phyloP scores from a whole-genome alignment of 2,888 invertebrate genomes.

The Cremastobaeus sp. region DNA sequence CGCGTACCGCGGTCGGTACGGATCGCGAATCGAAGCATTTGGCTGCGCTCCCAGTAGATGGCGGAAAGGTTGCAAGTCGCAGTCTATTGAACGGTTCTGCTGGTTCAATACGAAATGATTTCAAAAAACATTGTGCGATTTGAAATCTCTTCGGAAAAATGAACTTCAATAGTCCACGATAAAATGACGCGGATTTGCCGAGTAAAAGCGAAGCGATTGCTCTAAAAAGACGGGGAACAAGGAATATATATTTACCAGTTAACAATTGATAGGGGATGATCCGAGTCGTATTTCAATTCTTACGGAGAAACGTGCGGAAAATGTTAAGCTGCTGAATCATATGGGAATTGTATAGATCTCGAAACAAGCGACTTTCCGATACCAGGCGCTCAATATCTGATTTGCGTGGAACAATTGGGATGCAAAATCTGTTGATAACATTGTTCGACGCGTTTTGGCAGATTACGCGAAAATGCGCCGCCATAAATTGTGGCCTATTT shows the following conservation, averaged over 20 bases:
- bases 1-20: slow-evolving; percentile 18
- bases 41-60: background rate
- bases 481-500: no score
- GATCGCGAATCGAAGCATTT: background rate
- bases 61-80: background rate
- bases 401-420: slow-evolving; percentile 21
- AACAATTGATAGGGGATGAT: slow-evolving; percentile 14
- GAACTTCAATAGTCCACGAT: no score
- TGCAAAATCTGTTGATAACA: slow-evolving; percentile 6
- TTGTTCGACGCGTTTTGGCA: background rate
- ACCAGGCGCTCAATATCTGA: slow-evolving; percentile 21
- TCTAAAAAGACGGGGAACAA: no score
- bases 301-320: background rate
- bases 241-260: no score
- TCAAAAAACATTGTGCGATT: no score
- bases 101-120: background rate
- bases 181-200: no score
- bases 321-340: background rate
- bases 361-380: slow-evolving; percentile 10
- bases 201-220: no score
- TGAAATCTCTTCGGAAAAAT: no score
- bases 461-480: slow-evolving; percentile 2
- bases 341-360: background rate
- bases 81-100: slow-evolving; percentile 11
- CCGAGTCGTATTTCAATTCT: slow-evolving; percentile 9